Conservation (phyloP, 2,888 invertebrate species). For the Adelphocoris suturalis region DNA sequence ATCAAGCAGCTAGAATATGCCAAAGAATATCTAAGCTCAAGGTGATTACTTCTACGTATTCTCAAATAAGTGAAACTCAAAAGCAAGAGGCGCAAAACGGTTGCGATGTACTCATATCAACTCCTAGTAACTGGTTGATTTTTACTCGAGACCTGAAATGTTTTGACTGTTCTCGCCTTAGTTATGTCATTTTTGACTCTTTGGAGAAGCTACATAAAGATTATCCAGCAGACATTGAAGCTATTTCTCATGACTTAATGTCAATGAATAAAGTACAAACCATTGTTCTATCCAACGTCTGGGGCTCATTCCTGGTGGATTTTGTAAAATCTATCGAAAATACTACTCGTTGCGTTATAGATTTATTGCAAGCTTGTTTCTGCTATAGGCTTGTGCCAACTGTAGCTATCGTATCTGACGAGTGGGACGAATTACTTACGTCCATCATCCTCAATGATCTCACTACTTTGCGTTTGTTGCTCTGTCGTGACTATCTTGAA, state of each 20-base stretch:
- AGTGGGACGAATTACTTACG: background rate
- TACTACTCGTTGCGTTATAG: background rate
- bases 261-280: background rate
- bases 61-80: background rate
- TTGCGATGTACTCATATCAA: background rate
- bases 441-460: background rate
- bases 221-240: background rate
- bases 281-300: background rate
- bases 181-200: background rate
- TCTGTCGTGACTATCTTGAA: background rate
- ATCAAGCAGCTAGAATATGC: background rate
- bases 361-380: background rate
- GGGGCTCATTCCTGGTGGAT: background rate
- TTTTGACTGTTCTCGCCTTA: background rate
- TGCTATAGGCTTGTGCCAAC: background rate
- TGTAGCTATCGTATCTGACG: background rate
- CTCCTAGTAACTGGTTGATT: background rate
- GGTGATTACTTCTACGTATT: background rate
- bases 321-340: background rate
- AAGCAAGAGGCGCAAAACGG: background rate
- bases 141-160: background rate
- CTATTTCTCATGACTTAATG: background rate
- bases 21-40: background rate
- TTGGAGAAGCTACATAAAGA: background rate
- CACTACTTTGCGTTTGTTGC: background rate